Evolutionary conservation across 2,113 vertebrate species (phyloP).

Genomic region (Fulmarus glacialis): DNA sequence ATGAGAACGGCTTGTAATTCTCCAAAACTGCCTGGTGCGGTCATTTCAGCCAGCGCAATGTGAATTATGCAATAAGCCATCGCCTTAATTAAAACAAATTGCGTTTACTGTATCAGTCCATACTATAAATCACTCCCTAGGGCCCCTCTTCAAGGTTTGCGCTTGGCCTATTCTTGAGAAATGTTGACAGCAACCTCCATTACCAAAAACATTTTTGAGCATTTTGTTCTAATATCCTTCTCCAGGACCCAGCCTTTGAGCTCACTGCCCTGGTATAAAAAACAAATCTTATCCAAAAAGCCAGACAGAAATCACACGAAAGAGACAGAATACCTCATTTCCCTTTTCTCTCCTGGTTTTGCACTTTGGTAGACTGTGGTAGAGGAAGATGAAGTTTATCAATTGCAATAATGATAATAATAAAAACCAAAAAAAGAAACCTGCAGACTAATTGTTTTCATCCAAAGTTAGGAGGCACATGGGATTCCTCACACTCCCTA

Average conservation of each 20-base stretch:
- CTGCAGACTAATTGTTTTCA: conserved; percentile 42
- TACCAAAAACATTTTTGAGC: conserved; percentile 41
- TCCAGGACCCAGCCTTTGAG: background rate
- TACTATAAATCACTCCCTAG: conserved; percentile 70
- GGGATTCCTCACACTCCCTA: conserved; percentile 32
- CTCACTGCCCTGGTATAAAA: background rate
- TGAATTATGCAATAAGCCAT: conserved; percentile 79
- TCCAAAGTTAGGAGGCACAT: conserved; percentile 35
- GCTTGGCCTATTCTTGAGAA: conserved; percentile 57
- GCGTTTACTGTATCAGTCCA: conserved; percentile 64
- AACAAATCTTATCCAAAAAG: background rate
- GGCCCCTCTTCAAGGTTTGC: conserved; percentile 56
- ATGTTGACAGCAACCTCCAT: conserved; percentile 68
- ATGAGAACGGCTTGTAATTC: conserved; percentile 68
- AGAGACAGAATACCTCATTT: background rate
- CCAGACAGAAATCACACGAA: background rate
- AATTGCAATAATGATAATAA: conserved; percentile 23
- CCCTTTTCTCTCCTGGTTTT: background rate
- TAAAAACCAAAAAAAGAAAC: conserved; percentile 28
- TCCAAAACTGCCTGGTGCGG: conserved; percentile 64
- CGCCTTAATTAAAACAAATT: conserved; percentile 80
- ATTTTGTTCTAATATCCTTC: conserved; percentile 30
- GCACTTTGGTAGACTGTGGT: background rate
- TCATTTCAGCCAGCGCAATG: conserved; percentile 64
- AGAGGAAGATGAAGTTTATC: background rate